A percentile compares a stretch with the other conserved stretches of the same genome.
Evolutionary conservation across 2,113 vertebrate species (phyloP).

Genomic region (Benitochromis conjunctus): DNA sequence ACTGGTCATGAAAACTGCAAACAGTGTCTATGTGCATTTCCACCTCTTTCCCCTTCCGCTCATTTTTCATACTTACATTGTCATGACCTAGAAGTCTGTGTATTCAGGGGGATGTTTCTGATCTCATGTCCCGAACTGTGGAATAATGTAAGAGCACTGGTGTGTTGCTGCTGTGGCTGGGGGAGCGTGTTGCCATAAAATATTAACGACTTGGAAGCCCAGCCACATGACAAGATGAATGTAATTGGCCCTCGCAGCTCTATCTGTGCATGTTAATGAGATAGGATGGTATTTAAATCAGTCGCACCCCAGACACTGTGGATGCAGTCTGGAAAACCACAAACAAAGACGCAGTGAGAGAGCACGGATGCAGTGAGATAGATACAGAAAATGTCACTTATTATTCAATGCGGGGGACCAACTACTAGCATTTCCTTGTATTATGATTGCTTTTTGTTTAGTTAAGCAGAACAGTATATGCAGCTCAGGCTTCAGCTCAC

Average conservation of each 20-base stretch:
- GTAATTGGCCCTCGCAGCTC: conserved; percentile 78
- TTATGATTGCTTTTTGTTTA: conserved; percentile 11
- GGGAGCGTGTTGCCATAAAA: conserved; percentile 75
- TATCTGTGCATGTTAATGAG: conserved; percentile 80
- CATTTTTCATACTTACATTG: conserved; percentile 62
- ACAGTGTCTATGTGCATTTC: conserved; percentile 32
- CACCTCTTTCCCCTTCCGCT: not conserved
- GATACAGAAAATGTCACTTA: conserved; percentile 57
- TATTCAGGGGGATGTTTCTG: conserved; percentile 60
- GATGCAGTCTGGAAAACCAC: conserved; percentile 59
- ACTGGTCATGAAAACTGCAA: conserved; percentile 34
- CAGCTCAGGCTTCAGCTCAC: not conserved
- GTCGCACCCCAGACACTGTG: conserved; percentile 60
- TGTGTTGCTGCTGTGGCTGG: conserved; percentile 65
- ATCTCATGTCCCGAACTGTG: conserved; percentile 52
- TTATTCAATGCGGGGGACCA: conserved; percentile 15
- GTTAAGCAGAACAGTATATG: conserved; percentile 11
- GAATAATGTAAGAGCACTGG: conserved; percentile 71
- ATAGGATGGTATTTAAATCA: conserved; percentile 76
- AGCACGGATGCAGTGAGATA: conserved; percentile 48
- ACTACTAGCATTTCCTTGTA: not conserved
- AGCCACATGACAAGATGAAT: conserved; percentile 78
- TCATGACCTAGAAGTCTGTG: conserved; percentile 65
- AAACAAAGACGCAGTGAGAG: conserved; percentile 64
- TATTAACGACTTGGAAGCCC: conserved; percentile 76